A percentile compares a stretch with the other conserved stretches of the same genome.
Conservation (phyloP, 2,797 vertebrate species). For the Rhynchotus rufescens region DNA sequence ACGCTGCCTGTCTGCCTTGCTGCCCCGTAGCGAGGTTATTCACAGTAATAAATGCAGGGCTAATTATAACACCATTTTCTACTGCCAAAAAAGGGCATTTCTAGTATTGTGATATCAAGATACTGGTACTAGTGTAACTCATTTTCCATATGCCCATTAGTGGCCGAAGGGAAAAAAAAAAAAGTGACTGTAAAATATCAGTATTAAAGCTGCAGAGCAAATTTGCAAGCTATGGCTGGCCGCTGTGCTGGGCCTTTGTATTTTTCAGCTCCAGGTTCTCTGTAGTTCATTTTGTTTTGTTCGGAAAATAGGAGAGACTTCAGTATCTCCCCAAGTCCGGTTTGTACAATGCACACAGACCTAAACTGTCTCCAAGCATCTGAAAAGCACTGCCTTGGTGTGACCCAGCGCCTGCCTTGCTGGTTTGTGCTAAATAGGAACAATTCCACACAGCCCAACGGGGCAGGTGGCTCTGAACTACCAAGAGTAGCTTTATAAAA, state of each 20-base stretch:
- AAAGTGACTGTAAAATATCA: neutral
- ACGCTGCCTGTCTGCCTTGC: too few species aligned
- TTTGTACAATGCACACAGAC: too few species aligned
- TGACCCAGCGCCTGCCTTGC: neutral
- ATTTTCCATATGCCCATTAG: neutral
- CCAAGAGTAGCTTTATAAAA: neutral
- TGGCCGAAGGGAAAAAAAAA: neutral
- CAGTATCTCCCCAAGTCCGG: neutral
- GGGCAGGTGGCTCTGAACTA: neutral
- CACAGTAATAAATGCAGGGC: neutral
- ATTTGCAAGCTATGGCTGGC: fast-evolving
- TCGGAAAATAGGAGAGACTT: neutral
- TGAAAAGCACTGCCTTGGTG: neutral
- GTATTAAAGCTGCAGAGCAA: neutral
- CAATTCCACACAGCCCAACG: fast-evolving
- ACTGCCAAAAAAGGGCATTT: neutral
- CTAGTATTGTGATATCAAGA: neutral
- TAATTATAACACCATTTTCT: neutral
- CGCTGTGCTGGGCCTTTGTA: neutral
- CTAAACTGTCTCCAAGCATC: neutral
- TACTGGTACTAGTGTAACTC: neutral
- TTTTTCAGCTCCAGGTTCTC: neutral
- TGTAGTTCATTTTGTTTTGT: fast-evolving
- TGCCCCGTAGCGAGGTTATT: neutral
- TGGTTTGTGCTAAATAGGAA: neutral